Evolutionary conservation across 2,888 invertebrate genomes (phyloP).

Genomic region (Synanthedon formicaeformis): DNA sequence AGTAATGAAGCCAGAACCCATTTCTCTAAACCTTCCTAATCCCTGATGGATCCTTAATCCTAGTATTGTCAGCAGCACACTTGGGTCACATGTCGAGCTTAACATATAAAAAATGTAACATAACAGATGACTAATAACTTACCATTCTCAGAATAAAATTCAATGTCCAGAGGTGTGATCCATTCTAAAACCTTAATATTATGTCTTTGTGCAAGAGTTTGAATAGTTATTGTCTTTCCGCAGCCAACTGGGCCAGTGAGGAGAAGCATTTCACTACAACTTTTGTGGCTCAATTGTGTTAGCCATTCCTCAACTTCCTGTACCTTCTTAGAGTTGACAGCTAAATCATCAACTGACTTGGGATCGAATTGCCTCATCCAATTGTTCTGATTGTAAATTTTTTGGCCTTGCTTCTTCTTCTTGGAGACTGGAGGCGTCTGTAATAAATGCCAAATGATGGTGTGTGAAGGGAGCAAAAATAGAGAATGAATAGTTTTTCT

Average conservation of each 20-base stretch:
- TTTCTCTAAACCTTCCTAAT: too few relatives aligned
- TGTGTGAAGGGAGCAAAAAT: not conserved
- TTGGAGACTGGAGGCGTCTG: not conserved
- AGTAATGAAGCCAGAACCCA: too few relatives aligned
- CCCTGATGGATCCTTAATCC: too few relatives aligned
- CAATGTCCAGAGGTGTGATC: slow-evolving; percentile 83
- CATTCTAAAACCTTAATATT: slow-evolving; percentile 78
- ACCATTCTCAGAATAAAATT: slow-evolving; percentile 68
- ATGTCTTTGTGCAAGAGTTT: slow-evolving; percentile 74
- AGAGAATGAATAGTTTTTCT: too few relatives aligned
- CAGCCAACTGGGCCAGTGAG: slow-evolving; percentile 87
- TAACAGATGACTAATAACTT: slow-evolving; percentile 4
- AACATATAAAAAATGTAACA: too few relatives aligned
- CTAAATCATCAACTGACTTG: slow-evolving; percentile 71
- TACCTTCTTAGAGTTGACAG: slow-evolving; percentile 81
- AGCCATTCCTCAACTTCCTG: slow-evolving; percentile 81
- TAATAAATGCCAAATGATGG: not conserved
- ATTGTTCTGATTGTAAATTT: slow-evolving; percentile 39
- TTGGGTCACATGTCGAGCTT: too few relatives aligned
- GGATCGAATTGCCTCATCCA: slow-evolving; percentile 76
- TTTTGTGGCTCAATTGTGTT: slow-evolving; percentile 30
- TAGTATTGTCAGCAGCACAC: too few relatives aligned
- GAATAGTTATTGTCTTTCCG: slow-evolving; percentile 84
- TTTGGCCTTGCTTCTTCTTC: slow-evolving; percentile 1
- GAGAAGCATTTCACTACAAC: slow-evolving; percentile 70